phyloP scores from a whole-genome alignment of 1,140 invertebrate genomes.

The Aphaenogaster floridana region DNA sequence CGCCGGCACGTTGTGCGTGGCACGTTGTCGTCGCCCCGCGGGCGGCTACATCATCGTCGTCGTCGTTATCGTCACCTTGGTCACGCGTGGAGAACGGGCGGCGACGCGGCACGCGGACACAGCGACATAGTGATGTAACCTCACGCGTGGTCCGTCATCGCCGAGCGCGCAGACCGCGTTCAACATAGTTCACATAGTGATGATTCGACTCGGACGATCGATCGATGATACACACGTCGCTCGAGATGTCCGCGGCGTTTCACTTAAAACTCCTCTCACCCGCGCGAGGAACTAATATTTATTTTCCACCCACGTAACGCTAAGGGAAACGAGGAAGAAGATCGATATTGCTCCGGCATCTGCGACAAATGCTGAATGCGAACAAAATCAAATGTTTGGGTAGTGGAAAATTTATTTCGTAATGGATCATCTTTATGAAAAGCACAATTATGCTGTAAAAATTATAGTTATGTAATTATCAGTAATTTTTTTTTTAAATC shows the following conservation, averaged over 20 bases:
- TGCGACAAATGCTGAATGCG: neutral
- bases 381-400: neutral
- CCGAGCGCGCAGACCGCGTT: constrained; percentile 20
- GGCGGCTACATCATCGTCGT: constrained; percentile 39
- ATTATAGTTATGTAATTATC: neutral
- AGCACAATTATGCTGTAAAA: neutral
- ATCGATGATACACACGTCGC: constrained; percentile 24
- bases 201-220: constrained; percentile 29
- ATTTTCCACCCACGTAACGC: constrained; percentile 34
- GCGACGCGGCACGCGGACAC: neutral
- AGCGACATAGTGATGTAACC: constrained; percentile 26
- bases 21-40: neutral
- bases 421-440: neutral
- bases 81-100: constrained; percentile 6
- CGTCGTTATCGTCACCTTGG: neutral
- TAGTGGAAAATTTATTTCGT: neutral
- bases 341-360: constrained; percentile 33
- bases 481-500: neutral
- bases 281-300: constrained; percentile 42
- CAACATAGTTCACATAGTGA: constrained; percentile 52
- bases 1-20: constrained; percentile 30
- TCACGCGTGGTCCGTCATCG: constrained; percentile 40
- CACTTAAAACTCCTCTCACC: neutral
- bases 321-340: constrained; percentile 6
- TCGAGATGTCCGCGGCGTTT: constrained; percentile 11